Conservation (phyloP, 2,888 invertebrate genomes). For the Adelognathus sp. region DNA sequence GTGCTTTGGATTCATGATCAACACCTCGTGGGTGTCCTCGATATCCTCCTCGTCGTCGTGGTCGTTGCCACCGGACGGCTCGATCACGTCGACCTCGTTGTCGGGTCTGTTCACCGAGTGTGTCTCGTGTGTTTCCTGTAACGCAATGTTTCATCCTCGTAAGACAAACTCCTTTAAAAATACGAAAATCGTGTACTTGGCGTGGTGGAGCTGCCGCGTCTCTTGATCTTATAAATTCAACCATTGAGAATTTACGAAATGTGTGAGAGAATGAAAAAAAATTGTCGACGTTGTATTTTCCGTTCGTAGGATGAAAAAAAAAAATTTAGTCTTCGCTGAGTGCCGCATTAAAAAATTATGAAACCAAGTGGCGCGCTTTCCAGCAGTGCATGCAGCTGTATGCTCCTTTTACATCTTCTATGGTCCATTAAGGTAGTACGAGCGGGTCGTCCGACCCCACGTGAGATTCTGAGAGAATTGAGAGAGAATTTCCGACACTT, state of each 20-base stretch:
- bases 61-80: slow-evolving; percentile 68
- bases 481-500: too few species aligned
- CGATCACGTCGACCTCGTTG: slow-evolving; percentile 73
- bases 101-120: slow-evolving; percentile 75
- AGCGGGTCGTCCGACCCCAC: too few species aligned
- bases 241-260: background rate
- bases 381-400: too few species aligned
- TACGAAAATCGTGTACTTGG: background rate
- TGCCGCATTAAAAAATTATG: background rate
- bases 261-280: background rate
- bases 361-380: too few species aligned
- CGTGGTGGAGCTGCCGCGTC: background rate
- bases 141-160: background rate
- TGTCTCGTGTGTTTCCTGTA: slow-evolving; percentile 44
- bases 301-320: background rate
- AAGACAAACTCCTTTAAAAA: background rate
- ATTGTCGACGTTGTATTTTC: background rate
- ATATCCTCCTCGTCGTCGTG: slow-evolving; percentile 75
- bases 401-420: too few species aligned
- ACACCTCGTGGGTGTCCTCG: slow-evolving; percentile 85
- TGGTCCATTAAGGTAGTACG: too few species aligned
- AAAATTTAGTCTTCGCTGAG: background rate
- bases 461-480: too few species aligned
- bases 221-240: background rate
- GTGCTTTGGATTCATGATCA: slow-evolving; percentile 91